Evolutionary conservation across 2,797 vertebrate species (phyloP), one percentile per base, ranked within the genome.

Genomic region (Balearica regulorum): DNA sequence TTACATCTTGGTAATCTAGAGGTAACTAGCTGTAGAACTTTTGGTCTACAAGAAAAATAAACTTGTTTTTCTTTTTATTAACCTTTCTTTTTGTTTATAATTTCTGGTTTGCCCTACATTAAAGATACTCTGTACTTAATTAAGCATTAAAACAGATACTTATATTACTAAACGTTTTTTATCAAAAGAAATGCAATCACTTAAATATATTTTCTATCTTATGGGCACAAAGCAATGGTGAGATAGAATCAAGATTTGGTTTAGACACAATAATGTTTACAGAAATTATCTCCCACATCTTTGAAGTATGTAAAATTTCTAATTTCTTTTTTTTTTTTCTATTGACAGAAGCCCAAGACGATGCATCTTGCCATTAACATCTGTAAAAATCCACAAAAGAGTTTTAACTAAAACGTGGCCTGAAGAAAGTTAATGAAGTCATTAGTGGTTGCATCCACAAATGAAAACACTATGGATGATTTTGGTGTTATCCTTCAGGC

Each of bases 401-500:
- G 49, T 84, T 94, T 37, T 33, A 79, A 57, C 44, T 49, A 43
- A 78, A 92, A 25, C 37, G 24, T 10, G 28, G 33, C 71, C 76
- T 75, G 83, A 91, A 85, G 89, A 91, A 84, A 87, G 31, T 89
- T 86, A 71, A 69, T 68, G 58, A 78, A 75, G 68, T 68, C 77
- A 33, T 87, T 87, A 64, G 64, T 65, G 65, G 33, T 78, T 93
- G 53, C 5, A 0, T 78, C 72, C 72, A 65, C 41, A 88, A 51
- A 71, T 71, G 31, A 89, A 49, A 66, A 93, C 43, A 26, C 53
- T 71, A 6, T 25, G 65, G 64, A 77, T 83, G 70, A 49, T 75
- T 94, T 71, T 95, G 53, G 26, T 85, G 79, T 87, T 51, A 80
- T 82, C 44, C 71, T 92, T 93, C 83, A 89, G 93, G 75, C 75